A percentile compares a stretch with the other conserved stretches of the same genome.
phyloP scores from a whole-genome alignment of 2,113 vertebrate genomes.

The Gobius niger region DNA sequence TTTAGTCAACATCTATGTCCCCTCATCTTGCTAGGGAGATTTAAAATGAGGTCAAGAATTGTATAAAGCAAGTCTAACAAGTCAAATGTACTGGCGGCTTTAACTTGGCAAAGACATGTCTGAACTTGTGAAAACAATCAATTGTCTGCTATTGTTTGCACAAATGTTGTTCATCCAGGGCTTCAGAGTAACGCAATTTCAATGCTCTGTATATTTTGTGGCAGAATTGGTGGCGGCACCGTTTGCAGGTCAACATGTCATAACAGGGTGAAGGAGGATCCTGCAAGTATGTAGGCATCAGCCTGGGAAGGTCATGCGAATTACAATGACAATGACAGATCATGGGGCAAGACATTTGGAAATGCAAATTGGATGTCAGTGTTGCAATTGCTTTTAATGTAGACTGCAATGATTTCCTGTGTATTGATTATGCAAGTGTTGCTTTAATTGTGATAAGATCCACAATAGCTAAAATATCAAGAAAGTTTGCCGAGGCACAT shows the following conservation, averaged over 20 bases:
- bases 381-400: neutral
- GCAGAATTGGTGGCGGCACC: too few relatives aligned
- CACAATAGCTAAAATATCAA: neutral
- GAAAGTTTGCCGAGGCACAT: neutral
- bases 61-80: too few relatives aligned
- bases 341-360: neutral
- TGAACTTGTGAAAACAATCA: neutral
- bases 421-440: neutral
- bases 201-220: too few relatives aligned
- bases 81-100: too few relatives aligned
- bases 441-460: neutral
- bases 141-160: neutral
- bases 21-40: neutral
- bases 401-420: neutral
- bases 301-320: neutral
- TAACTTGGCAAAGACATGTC: neutral
- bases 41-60: too few relatives aligned
- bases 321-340: neutral
- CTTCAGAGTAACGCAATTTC: too few relatives aligned
- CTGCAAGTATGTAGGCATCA: slow-evolving; percentile 33
- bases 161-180: neutral
- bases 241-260: slow-evolving; percentile 36
- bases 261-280: slow-evolving; percentile 32
- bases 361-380: neutral
- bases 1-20: neutral